Evolutionary conservation across 2,888 invertebrate species (phyloP), one percentile per base, ranked within the genome.

Genomic region (Tetramorium bicarinatum): DNA sequence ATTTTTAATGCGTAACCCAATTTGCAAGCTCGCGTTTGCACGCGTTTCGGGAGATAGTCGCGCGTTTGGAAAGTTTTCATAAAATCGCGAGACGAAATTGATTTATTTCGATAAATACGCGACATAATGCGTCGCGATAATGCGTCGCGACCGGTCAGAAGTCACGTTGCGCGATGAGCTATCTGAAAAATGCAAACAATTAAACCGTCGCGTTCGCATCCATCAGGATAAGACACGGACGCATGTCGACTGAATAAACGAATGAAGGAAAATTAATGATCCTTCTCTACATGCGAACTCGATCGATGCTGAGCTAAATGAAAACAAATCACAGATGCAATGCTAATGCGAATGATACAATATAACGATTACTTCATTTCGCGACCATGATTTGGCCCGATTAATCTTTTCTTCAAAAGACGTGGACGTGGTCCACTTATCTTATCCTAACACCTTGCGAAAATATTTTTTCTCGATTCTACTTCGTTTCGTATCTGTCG

Each of bases 241-340:
- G 61, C 52, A n/a, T 52, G 52, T 52, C n/a, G 52, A 44, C 3
- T 18, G 13, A n/a, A n/a, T 62, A 44, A 34, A 66, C 15, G 18
- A 29, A 52, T 69, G 62, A 79, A 83, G 38, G 21, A 79, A 44
- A 71, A 79, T 79, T 83, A 83, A 83, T 64, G 79, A 79, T 38
- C 38, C 41, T 71, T 21, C 21, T 54, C 62, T 67, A 52, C 66
- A 0, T 11, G 41, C 25, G 18, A 77, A 52, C 52, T 34, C 52
- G 44, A 29, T 29, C 21, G 29, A 44, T 47, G 44, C 25, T 47
- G 13, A 47, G 47, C 47, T 47, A 3, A 47, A 15, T 34, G 11
- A 15, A 47, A 47, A 47, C 13, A 47, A 47, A 47, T 47, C 29
- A 34, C 29, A 3, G 29, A 34, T 34, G 29, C 29, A 34, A 34